Evolutionary conservation across 2,797 vertebrate species (phyloP).

Genomic region (Chanos chanos): DNA sequence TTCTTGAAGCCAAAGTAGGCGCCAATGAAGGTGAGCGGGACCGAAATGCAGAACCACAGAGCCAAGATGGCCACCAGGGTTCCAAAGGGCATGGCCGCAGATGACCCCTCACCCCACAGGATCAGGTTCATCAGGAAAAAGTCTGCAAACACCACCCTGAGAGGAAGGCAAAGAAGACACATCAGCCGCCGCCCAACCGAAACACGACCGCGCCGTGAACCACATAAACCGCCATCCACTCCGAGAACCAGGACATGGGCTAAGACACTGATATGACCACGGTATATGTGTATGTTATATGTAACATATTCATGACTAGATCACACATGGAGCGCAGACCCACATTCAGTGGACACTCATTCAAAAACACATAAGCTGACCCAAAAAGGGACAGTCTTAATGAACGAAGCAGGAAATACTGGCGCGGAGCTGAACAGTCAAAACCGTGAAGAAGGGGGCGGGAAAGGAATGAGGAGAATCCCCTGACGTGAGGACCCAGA

Average conservation of each 20-base stretch:
- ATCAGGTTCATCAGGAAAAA: conserved; percentile 96
- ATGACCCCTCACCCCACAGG: conserved; percentile 92
- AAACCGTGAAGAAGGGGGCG: neutral
- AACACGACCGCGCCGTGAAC: too few species aligned
- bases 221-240: too few species aligned
- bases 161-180: conserved; percentile 33
- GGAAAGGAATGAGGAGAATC: neutral
- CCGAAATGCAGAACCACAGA: conserved; percentile 94
- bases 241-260: neutral
- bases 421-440: too few species aligned
- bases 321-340: too few species aligned
- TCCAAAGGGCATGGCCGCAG: conserved; percentile 89
- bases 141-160: conserved; percentile 89
- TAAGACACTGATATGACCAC: neutral
- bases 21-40: conserved; percentile 87
- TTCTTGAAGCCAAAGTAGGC: conserved; percentile 94
- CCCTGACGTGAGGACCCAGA: too few species aligned
- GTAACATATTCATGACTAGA: too few species aligned
- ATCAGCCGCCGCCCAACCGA: too few species aligned
- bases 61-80: conserved; percentile 90
- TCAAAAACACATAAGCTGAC: neutral
- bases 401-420: too few species aligned
- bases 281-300: too few species aligned
- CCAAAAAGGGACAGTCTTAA: neutral
- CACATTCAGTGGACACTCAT: too few species aligned